These are phyloP conservation scores for Andrena flavipes DNA, from an alignment of 2,888 invertebrate species.

Conservation along the genomic window DNA sequence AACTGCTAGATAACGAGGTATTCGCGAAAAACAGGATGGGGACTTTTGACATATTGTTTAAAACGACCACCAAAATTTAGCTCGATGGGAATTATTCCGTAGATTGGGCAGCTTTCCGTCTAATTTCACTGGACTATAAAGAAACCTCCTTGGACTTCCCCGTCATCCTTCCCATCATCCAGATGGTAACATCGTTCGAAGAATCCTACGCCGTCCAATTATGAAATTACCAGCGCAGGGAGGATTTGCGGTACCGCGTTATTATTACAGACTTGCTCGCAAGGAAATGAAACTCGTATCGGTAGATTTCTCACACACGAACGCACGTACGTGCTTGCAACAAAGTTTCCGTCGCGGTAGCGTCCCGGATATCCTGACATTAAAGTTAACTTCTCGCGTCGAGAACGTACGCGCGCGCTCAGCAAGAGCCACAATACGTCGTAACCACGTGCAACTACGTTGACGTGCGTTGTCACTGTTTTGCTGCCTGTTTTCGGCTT, in stretches of 20 bases:
- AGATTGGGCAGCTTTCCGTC: too few species aligned
- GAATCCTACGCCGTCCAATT: too few species aligned
- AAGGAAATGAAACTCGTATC: neutral
- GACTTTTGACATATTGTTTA: too few species aligned
- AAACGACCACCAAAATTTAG: too few species aligned
- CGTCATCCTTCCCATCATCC: too few species aligned
- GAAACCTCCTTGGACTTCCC: too few species aligned
- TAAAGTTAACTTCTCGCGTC: conserved; percentile 22
- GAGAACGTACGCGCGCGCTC: neutral
- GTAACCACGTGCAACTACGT: neutral
- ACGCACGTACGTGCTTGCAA: neutral
- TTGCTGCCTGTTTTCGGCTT: neutral
- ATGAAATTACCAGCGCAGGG: neutral
- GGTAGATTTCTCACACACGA: neutral
- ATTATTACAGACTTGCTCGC: neutral
- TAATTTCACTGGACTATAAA: too few species aligned
- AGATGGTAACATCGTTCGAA: too few species aligned
- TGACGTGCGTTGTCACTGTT: conserved; percentile 9
- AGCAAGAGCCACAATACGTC: neutral
- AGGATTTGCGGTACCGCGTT: neutral
- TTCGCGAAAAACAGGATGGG: too few species aligned
- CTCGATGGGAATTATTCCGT: too few species aligned
- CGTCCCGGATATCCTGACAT: conserved; percentile 2
- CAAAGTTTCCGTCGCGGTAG: conserved; percentile 4
- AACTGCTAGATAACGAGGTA: too few species aligned